Base-by-base conservation (phyloP, 2,113 vertebrate genomes). In the Caloenas nicobarica region DNA sequence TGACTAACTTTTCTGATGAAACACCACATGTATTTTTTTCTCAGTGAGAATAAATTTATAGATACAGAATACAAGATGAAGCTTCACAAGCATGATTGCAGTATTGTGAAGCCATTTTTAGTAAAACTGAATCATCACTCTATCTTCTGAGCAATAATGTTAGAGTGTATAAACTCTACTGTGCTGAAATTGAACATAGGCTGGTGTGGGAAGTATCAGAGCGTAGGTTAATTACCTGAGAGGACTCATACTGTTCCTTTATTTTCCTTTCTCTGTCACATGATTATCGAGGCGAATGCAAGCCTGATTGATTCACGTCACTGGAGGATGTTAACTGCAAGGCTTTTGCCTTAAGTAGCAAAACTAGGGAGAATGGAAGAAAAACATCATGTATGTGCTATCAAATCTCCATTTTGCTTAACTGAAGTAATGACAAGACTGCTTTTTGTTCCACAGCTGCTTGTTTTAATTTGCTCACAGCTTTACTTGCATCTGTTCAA, bases 121-220 rank as follows among this genome's bases (percentile, higher is more conserved):
- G 93, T 78, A 90, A 95, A 91, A 70, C 94, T 97, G 91, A 94
- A 96, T 95, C 92, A 95, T 92, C 92, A 94, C 70, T 97, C 88
- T 93, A n/a, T 94, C 91, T 96, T 95, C 91, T 96, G 93, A 97
- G 96, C 96, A 96, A 96, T 96, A 96, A 96, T 96, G 96, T 95
- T 97, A 83, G 95, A 96, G 92, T 91, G 91, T 94, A 79, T 94
- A 85, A 94, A 94, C 66, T 62, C 72, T 97, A 93, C 79, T 92
- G 69, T 95, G 93, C 50, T 2, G 9, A 88, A 86, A 92, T 92
- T 96, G 95, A 96, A 97, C 96, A 97, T 91, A 97, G 92, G 86
- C 91, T 96, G 94, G 76, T 95, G 87, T 88, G 81, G 84, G 85
- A 93, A 96, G 81, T 70, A 51, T 48, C 10, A 7, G 60, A 85